A percentile compares a stretch with the other conserved stretches of the same genome.
These are phyloP conservation scores for Carcinoscorpius rotundicauda DNA, from an alignment of 1,140 invertebrate genomes.

Conservation along the genomic window DNA sequence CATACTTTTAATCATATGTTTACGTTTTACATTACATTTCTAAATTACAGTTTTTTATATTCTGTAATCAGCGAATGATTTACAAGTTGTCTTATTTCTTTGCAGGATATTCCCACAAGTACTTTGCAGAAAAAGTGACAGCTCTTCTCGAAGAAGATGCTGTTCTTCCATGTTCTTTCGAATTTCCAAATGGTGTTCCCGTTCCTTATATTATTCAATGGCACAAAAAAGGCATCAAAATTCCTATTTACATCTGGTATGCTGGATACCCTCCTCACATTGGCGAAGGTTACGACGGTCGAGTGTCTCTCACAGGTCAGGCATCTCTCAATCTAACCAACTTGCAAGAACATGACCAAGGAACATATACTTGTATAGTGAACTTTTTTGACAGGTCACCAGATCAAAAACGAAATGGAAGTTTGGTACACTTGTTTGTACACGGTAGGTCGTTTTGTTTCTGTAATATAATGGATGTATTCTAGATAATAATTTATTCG, in stretches of 20 bases:
- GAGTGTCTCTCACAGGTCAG: conserved; percentile 70
- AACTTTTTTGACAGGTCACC: conserved; percentile 87
- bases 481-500: too few relatives aligned
- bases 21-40: too few relatives aligned
- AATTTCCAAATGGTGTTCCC: conserved; percentile 83
- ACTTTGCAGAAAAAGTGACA: conserved; percentile 67
- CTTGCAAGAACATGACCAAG: conserved; percentile 82
- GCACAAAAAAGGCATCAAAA: conserved; percentile 79
- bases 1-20: too few relatives aligned
- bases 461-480: too few relatives aligned
- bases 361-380: conserved; percentile 95
- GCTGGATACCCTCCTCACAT: conserved; percentile 90
- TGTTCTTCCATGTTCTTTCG: conserved; percentile 91
- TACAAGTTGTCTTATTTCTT: too few relatives aligned
- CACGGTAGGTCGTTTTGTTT: conserved; percentile 50
- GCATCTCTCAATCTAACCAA: conserved; percentile 88
- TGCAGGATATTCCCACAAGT: too few relatives aligned
- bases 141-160: conserved; percentile 89
- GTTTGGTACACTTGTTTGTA: conserved; percentile 93
- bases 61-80: too few relatives aligned
- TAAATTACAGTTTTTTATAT: too few relatives aligned
- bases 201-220: conserved; percentile 94
- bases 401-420: conserved; percentile 78
- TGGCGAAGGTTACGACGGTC: conserved; percentile 77
- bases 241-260: conserved; percentile 95